These are phyloP conservation scores for Arnoldichthys spilopterus DNA, from an alignment of 2,797 vertebrate species.

Conservation along the genomic window DNA sequence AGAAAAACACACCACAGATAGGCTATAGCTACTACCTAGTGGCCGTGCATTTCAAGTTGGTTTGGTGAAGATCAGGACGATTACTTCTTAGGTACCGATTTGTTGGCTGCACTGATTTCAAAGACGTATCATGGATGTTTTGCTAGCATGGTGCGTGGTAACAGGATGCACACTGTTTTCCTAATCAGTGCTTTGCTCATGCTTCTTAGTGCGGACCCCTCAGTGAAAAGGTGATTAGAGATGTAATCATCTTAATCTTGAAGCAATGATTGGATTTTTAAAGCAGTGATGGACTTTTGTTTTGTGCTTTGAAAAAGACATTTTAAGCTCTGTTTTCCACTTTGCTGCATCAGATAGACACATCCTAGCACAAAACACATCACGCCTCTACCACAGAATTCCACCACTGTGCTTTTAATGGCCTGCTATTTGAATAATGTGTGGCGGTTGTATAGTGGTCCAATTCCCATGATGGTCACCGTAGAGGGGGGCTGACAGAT, in stretches of 20 bases:
- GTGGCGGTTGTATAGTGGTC: too few relatives aligned
- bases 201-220: background rate
- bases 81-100: constrained; percentile 10
- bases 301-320: too few relatives aligned
- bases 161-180: background rate
- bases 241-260: background rate
- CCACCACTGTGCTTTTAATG: too few relatives aligned
- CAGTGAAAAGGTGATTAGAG: background rate
- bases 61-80: constrained; percentile 18
- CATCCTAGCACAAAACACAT: too few relatives aligned
- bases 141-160: background rate
- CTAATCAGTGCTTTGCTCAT: background rate
- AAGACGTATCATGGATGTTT: background rate
- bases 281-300: too few relatives aligned
- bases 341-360: too few relatives aligned
- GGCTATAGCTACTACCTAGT: constrained; percentile 26
- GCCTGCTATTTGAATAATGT: too few relatives aligned
- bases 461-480: too few relatives aligned
- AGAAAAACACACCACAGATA: constrained; percentile 50
- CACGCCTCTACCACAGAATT: too few relatives aligned
- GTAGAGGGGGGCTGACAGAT: too few relatives aligned
- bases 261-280: too few relatives aligned
- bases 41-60: constrained; percentile 9
- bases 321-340: too few relatives aligned
- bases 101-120: background rate